Evolutionary conservation across 2,113 vertebrate species (phyloP).

Genomic region (Syrmaticus mikado): DNA sequence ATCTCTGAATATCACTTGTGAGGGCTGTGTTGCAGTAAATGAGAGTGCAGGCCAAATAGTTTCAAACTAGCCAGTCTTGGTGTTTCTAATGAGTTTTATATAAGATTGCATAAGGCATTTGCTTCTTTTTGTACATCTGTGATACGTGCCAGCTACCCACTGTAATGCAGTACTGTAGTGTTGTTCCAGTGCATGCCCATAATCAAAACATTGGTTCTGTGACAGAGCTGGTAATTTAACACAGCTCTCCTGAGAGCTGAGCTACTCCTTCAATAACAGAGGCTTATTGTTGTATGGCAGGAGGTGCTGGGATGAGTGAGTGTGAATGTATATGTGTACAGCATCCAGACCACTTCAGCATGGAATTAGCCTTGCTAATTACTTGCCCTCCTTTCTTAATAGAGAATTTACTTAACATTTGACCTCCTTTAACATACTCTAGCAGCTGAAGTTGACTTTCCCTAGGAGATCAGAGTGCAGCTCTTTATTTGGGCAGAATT

Average conservation of each 20-base stretch:
- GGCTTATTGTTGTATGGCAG: not conserved
- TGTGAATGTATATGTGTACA: not conserved
- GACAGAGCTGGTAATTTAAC: not conserved
- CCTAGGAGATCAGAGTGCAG: not conserved
- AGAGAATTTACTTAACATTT: slow-evolving; percentile 42
- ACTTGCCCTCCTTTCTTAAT: not conserved
- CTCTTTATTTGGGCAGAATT: slow-evolving; percentile 1
- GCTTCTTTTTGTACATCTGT: not conserved
- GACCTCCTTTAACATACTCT: not conserved
- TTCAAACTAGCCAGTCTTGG: not conserved
- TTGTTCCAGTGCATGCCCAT: not conserved
- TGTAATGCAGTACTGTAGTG: no score
- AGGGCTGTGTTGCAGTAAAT: not conserved
- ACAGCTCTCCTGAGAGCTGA: not conserved
- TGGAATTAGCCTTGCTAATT: slow-evolving; percentile 37
- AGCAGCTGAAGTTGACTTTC: not conserved
- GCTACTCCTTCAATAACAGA: not conserved
- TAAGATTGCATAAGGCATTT: not conserved
- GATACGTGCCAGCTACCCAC: not conserved
- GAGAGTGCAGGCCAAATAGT: not conserved
- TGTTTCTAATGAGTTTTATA: not conserved
- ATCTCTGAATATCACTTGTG: not conserved
- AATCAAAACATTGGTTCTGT: not conserved
- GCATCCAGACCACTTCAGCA: not conserved
- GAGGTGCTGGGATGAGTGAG: not conserved